Evolutionary conservation across 1,140 invertebrate species (phyloP), one percentile per base, ranked within the genome.

Genomic region (Campoletis sonorensis): DNA sequence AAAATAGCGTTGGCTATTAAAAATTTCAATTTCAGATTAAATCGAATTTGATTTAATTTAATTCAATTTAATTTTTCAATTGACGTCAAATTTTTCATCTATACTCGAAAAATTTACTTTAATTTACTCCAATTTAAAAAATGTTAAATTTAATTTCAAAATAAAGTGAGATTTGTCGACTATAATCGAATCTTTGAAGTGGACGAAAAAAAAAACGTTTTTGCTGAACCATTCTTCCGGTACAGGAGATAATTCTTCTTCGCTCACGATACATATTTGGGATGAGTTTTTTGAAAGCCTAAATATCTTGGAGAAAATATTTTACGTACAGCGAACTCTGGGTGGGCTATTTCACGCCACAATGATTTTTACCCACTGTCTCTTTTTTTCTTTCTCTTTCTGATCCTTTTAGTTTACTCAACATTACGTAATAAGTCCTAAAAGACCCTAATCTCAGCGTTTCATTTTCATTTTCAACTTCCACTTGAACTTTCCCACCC

Each of bases 341-440:
- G 81, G 79, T 82, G 76, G 85, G 82, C 81, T 72, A 86, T 86
- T 86, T 86, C 85, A 84, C 82, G 85, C 78, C 77, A 82, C 80
- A 71, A 83, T 86, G 83, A 83, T 64, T 61, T n/a, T 61, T 23
- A 23, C 5, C 15, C 49, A 7, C 30, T 54, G 13, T n/a, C 49
- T 2, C 49, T 54, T 54, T n/a, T 67, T 83, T 4, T 64, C 61
- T 64, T 23, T 4, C 15, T 64, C 61, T 64, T 26, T 5, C 23
- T 49, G 54, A 81, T 81, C 70, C 82, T 82, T 73, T 81, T 81
- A 81, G 81, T 83, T 85, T 83, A 85, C 82, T 79, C 80, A 83
- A 83, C 61, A 76, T 82, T 83, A 82, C 71, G 73, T 83, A 82
- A 64, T 83, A 82, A 64, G 73, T 80, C 33, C 64, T 51, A 27